These are phyloP conservation scores for Noctua fimbriata DNA, from an alignment of 2,888 invertebrate species.

Conservation along the genomic window DNA sequence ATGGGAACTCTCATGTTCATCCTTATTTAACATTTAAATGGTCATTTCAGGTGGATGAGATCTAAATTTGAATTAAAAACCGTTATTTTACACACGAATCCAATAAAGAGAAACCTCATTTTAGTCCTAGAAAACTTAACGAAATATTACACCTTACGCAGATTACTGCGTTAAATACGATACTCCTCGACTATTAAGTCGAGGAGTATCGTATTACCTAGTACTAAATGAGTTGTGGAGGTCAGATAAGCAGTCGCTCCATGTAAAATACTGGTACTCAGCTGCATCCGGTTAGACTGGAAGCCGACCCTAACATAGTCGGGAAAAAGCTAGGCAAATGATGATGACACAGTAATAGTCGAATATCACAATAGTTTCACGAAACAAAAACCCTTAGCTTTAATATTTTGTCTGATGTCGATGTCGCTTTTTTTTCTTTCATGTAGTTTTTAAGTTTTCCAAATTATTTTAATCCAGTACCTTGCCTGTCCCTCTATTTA, in stretches of 20 bases:
- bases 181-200: too few relatives aligned
- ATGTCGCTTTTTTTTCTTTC: constrained; percentile 49
- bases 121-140: background rate
- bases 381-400: constrained; percentile 42
- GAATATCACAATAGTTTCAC: constrained; percentile 24
- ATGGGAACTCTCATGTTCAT: background rate
- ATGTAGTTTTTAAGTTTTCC: constrained; percentile 47
- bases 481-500: constrained; percentile 4
- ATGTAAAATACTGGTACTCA: too few relatives aligned
- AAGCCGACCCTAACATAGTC: too few relatives aligned
- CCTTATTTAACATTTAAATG: background rate
- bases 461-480: constrained; percentile 20
- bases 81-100: background rate
- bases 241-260: too few relatives aligned
- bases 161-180: too few relatives aligned
- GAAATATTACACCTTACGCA: background rate
- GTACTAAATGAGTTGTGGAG: too few relatives aligned
- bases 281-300: too few relatives aligned
- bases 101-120: background rate
- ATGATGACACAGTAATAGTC: background rate
- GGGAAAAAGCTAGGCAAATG: too few relatives aligned
- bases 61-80: background rate
- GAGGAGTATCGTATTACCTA: too few relatives aligned
- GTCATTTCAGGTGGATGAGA: too few relatives aligned
- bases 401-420: constrained; percentile 23